phyloP scores from a whole-genome alignment of 2,113 vertebrate species.

The Rhombomys opimus region DNA sequence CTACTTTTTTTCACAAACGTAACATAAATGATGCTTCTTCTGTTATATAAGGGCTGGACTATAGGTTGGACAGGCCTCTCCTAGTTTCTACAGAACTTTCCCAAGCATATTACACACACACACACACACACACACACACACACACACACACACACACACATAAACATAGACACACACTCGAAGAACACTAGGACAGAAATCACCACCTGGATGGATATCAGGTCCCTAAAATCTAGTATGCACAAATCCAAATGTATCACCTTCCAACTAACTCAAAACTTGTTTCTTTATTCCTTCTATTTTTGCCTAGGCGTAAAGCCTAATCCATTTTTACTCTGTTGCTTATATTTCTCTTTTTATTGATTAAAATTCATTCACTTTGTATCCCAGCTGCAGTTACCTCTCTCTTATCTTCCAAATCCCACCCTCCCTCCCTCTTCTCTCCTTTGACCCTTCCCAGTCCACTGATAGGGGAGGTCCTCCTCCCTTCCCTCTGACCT shows the following conservation, averaged over 20 bases:
- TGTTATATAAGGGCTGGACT: not conserved
- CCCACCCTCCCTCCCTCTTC: too few relatives aligned
- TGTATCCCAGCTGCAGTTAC: too few relatives aligned
- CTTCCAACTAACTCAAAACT: not conserved
- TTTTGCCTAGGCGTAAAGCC: slow-evolving; percentile 8
- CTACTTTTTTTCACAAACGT: not conserved
- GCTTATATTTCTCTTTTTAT: not conserved
- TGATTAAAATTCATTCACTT: too few relatives aligned
- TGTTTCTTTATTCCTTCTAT: not conserved
- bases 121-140: not conserved
- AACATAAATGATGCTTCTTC: slow-evolving; percentile 28
- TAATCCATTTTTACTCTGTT: not conserved
- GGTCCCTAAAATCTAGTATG: not conserved
- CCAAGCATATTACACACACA: not conserved
- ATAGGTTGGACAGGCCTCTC: not conserved
- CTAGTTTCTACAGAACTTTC: not conserved
- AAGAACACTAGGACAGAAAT: not conserved
- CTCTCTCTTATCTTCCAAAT: too few relatives aligned
- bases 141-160: not conserved
- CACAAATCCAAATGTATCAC: slow-evolving; percentile 38
- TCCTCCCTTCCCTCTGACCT: too few relatives aligned
- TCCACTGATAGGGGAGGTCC: too few relatives aligned
- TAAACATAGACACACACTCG: not conserved
- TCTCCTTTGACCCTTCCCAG: too few relatives aligned
- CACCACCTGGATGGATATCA: not conserved